Base-by-base conservation (phyloP, 2,797 vertebrate species). In the Fundulus diaphanus region DNA sequence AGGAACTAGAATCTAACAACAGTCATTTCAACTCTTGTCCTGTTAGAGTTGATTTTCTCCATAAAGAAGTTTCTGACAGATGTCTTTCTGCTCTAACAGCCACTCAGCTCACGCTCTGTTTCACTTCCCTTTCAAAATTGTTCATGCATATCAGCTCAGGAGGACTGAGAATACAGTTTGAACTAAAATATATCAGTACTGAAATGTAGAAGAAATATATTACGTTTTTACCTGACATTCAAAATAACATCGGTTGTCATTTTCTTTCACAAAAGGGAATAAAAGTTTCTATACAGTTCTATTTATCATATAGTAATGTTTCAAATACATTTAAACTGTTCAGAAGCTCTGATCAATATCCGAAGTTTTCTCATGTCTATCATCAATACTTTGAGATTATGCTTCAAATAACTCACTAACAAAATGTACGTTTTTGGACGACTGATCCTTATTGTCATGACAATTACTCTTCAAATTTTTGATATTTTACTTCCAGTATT, bases 351-450 rank as follows among this genome's bases (percentile, higher is more conserved):
- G 24, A 52, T n/a, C 11, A n/a, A 8, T 52, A 3, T 11, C 51
- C n/a, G n/a, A n/a, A 52, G 51, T n/a, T 52, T 52, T 52, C 24
- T 52, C 51, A 12, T 12, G 2, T 52, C n/a, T n/a, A 8, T 52
- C 51, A 3, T 52, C 3, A n/a, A n/a, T 12, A n/a, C n/a, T 24
- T n/a, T 11, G 13, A n/a, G n/a, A n/a, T n/a, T n/a, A n/a, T n/a
- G n/a, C n/a, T n/a, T n/a, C n/a, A n/a, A n/a, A n/a, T n/a, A n/a
- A n/a, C n/a, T n/a, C n/a, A 51, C 2, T 5, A 56, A 29, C 11
- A 27, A 27, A 56, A 29, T n/a, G 0, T 5, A 27, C 27, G 3
- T n/a, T 27, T 4, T 27, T 11, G 52, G 3, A 27, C 1, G 0
- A 0, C 52, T 27, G 52, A 52, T n/a, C 1, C 4, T 54, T 54